Evolutionary conservation across 2,888 invertebrate genomes (phyloP).

Genomic region (Drosophila birchii): DNA sequence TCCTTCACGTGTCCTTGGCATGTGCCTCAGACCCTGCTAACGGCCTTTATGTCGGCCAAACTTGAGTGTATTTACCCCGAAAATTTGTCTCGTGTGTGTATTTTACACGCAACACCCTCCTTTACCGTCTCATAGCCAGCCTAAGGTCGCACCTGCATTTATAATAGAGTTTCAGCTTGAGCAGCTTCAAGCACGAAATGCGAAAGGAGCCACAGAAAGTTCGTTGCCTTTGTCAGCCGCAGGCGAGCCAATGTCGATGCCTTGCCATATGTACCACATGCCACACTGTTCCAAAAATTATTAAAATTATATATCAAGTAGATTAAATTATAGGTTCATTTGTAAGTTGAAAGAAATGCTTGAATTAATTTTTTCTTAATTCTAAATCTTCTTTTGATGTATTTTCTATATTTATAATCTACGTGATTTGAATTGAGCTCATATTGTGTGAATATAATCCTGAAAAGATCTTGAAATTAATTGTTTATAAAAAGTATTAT

Average conservation of each 20-base stretch:
- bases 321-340: no score
- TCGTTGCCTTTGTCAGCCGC: slow-evolving; percentile 51
- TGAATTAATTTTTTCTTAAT: not conserved
- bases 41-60: slow-evolving; percentile 55
- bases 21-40: slow-evolving; percentile 49
- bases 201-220: slow-evolving; percentile 43
- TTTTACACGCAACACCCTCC: slow-evolving; percentile 45
- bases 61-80: slow-evolving; percentile 59
- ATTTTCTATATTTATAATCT: not conserved
- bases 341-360: not conserved
- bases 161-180: slow-evolving; percentile 38
- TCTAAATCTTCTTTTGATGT: no score
- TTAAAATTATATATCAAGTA: not conserved
- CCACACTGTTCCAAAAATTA: slow-evolving; percentile 1
- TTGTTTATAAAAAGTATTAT: no score
- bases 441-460: no score
- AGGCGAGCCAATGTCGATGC: slow-evolving; percentile 31
- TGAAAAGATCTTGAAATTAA: no score
- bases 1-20: slow-evolving; percentile 75
- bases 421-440: no score
- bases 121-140: not conserved
- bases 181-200: slow-evolving; percentile 32
- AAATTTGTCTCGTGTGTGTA: slow-evolving; percentile 73
- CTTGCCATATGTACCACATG: slow-evolving; percentile 35
- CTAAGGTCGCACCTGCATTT: slow-evolving; percentile 48